Percentiles rank a stretch among this genome's conserved stretches.
These are phyloP conservation scores for Diadegma fenestrale DNA, from an alignment of 2,888 invertebrate species.

Conservation along the genomic window DNA sequence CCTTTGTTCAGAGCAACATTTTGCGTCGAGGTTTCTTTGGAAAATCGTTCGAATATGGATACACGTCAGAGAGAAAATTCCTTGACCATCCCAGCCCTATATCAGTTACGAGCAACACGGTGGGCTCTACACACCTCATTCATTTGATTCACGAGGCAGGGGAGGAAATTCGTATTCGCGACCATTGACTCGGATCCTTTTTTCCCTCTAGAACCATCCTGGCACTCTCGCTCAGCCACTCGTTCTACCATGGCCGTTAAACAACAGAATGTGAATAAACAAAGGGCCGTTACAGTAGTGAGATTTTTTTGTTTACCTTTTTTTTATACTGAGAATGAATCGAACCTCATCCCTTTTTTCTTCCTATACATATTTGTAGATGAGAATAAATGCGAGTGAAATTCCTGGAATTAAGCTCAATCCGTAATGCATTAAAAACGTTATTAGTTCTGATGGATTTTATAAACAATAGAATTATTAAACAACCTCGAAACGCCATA, in stretches of 20 bases:
- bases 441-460: not conserved
- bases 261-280: constrained; percentile 64
- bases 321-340: constrained; percentile 16
- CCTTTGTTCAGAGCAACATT: too few species aligned
- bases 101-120: constrained; percentile 2
- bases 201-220: constrained; percentile 50
- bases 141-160: constrained; percentile 38
- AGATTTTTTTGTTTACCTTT: not conserved
- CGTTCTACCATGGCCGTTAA: constrained; percentile 53
- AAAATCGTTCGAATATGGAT: not conserved
- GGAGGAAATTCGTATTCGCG: constrained; percentile 40
- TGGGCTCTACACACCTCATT: constrained; percentile 31
- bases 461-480: not conserved
- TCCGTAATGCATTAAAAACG: not conserved
- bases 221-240: constrained; percentile 26
- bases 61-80: not conserved
- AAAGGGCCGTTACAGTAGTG: constrained; percentile 38
- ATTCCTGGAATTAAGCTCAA: not conserved
- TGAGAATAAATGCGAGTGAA: not conserved
- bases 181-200: constrained; percentile 45
- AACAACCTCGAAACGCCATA: not conserved
- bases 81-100: not conserved
- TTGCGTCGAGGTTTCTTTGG: not conserved
- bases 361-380: not conserved
- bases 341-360: constrained; percentile 13